Percentiles rank a stretch among this genome's conserved stretches.
phyloP scores from a whole-genome alignment of 2,797 vertebrate species.

The Cygnus olor region DNA sequence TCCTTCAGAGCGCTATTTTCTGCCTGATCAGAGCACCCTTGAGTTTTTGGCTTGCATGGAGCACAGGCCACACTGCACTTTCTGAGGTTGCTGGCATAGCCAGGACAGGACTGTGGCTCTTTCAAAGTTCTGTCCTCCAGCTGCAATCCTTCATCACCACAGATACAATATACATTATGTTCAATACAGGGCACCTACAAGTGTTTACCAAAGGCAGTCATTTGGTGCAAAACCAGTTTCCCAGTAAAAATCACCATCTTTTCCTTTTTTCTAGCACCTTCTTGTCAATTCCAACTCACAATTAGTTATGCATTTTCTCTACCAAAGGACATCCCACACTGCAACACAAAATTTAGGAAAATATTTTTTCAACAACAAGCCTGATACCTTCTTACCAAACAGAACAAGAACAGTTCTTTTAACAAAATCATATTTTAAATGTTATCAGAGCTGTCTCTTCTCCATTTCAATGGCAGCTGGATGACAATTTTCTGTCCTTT shows the following conservation, averaged over 20 bases:
- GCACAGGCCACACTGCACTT: not conserved
- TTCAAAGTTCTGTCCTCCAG: not conserved
- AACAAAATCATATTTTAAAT: slow-evolving; percentile 1
- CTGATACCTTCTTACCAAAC: not conserved
- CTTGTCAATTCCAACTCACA: not conserved
- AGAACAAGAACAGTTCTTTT: not conserved
- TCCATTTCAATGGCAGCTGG: not conserved
- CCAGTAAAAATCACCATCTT: not conserved
- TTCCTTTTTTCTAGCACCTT: not conserved
- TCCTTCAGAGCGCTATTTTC: not conserved
- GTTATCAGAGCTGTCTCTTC: slow-evolving; percentile 7
- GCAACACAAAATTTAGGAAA: not conserved
- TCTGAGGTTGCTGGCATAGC: not conserved
- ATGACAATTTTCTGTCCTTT: not conserved
- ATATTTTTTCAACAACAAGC: not conserved
- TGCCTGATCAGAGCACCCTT: not conserved
- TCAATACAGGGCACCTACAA: not conserved
- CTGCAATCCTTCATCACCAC: not conserved
- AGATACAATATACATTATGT: not conserved
- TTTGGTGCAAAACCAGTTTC: not conserved
- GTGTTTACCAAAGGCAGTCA: not conserved
- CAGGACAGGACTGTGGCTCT: not conserved
- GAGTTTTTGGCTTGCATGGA: not conserved
- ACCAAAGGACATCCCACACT: not conserved
- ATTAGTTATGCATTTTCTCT: not conserved